Conservation (phyloP, 2,113 vertebrate genomes). For the Paedocypris sp. region DNA sequence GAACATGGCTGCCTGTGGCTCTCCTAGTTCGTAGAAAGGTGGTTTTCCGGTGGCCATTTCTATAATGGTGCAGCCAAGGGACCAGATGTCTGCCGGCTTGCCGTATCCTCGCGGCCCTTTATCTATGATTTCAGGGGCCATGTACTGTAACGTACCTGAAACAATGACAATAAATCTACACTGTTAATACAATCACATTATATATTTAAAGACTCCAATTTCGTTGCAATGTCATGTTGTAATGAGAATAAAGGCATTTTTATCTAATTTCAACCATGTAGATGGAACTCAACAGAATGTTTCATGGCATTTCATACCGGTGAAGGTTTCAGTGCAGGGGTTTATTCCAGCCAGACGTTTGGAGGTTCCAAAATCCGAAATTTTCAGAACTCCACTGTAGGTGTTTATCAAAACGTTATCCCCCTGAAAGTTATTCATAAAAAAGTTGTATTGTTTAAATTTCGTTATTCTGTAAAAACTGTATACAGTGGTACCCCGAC, state of each 20-base stretch:
- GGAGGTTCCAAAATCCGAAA: conserved; percentile 96
- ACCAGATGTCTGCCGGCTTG: conserved; percentile 98
- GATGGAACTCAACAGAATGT: no score
- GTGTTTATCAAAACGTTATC: conserved; percentile 98
- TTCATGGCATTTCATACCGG: conserved; percentile 68
- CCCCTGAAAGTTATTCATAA: conserved; percentile 61
- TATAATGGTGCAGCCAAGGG: conserved; percentile 94
- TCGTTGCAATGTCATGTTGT: no score
- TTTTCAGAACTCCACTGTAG: conserved; percentile 96
- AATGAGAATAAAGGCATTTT: no score
- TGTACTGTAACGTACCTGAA: conserved; percentile 93
- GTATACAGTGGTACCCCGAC: no score
- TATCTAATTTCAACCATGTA: no score
- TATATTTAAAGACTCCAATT: no score
- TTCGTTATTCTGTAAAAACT: no score
- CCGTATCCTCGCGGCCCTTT: conserved; percentile 93
- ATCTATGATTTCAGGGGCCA: conserved; percentile 98
- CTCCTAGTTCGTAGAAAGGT: conserved; percentile 92
- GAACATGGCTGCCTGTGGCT: conserved; percentile 98
- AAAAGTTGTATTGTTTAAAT: neutral
- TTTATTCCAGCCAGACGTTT: conserved; percentile 96
- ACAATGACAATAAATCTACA: no score
- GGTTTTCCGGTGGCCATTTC: conserved; percentile 98
- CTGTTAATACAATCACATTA: no score
- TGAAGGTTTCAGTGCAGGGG: conserved; percentile 96